phyloP scores from a whole-genome alignment of 2,113 vertebrate genomes.

The Miniopterus natalensis region DNA sequence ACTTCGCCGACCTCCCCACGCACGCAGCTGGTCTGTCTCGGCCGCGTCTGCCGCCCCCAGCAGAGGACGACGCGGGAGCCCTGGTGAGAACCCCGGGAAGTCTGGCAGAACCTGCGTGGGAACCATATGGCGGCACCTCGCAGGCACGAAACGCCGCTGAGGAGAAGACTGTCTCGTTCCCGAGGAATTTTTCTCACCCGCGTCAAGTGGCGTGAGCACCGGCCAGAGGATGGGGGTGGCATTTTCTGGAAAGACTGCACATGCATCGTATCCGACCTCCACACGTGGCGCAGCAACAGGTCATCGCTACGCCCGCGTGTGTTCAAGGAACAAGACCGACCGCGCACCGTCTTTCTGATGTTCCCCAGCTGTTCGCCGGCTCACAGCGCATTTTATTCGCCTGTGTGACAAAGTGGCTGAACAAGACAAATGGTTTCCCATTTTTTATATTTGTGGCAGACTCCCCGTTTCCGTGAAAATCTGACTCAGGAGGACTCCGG shows the following conservation, averaged over 20 bases:
- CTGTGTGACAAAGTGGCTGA: background rate
- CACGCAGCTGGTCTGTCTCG: conserved; percentile 65
- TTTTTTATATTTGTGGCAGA: background rate
- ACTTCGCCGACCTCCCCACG: conserved; percentile 45
- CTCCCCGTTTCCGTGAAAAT: background rate
- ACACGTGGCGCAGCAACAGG: background rate
- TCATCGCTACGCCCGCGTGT: background rate
- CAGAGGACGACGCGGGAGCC: conserved; percentile 59
- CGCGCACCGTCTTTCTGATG: background rate
- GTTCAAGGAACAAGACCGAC: background rate
- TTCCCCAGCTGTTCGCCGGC: background rate
- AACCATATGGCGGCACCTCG: conserved; percentile 44
- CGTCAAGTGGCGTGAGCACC: background rate
- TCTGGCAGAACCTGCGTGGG: conserved; percentile 71
- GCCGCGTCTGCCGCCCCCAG: conserved; percentile 66
- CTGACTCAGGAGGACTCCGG: background rate
- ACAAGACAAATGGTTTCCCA: background rate
- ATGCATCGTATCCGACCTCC: background rate
- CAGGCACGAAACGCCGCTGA: conserved; percentile 51
- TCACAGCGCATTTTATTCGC: background rate
- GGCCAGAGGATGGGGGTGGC: background rate
- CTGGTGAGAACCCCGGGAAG: conserved; percentile 55
- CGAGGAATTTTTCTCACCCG: conserved; percentile 53
- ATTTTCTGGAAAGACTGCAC: conserved; percentile 16
- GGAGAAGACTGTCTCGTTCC: conserved; percentile 45